Percentiles rank a stretch among this genome's conserved stretches.
Evolutionary conservation across 1,140 invertebrate species (phyloP).

Genomic region (Cotesia glomerata): DNA sequence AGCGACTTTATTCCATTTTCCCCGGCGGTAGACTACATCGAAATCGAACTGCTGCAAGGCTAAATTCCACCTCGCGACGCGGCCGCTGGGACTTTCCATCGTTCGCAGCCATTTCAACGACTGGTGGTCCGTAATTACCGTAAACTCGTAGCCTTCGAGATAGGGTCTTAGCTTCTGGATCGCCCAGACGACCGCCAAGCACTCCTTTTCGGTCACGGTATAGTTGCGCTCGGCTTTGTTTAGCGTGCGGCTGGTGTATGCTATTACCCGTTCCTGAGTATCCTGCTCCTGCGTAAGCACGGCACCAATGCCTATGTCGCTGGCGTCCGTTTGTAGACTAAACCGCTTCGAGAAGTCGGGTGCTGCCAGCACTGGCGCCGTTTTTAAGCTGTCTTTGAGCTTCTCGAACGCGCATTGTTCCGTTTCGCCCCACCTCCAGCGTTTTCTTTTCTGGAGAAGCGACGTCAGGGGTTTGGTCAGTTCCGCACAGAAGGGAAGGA

Average conservation of each 20-base stretch:
- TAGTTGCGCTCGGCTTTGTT: conserved; percentile 55
- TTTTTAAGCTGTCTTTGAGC: not conserved
- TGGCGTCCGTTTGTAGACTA: conserved; percentile 42
- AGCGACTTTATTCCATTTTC: too few species aligned
- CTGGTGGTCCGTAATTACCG: conserved; percentile 59
- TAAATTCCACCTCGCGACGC: conserved; percentile 60
- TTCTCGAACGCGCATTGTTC: conserved; percentile 6
- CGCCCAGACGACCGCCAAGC: conserved; percentile 56
- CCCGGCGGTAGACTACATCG: too few species aligned
- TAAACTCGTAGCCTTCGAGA: conserved; percentile 56
- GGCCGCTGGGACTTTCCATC: conserved; percentile 50
- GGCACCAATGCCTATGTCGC: conserved; percentile 40
- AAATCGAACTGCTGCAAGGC: conserved; percentile 50
- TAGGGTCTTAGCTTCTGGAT: conserved; percentile 58
- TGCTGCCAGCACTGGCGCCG: conserved; percentile 20
- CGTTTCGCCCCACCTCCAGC: conserved; percentile 38
- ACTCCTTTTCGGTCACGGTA: conserved; percentile 58
- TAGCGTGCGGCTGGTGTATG: conserved; percentile 53
- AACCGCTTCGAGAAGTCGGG: conserved; percentile 44
- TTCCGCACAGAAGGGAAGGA: conserved; percentile 49
- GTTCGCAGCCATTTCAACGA: conserved; percentile 56
- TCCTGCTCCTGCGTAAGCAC: conserved; percentile 41
- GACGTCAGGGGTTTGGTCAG: conserved; percentile 41
- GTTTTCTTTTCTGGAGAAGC: conserved; percentile 38
- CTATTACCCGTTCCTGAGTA: conserved; percentile 43